These are phyloP conservation scores for Pipistrellus pipistrellus DNA, from an alignment of 2,797 vertebrate species.

Conservation along the genomic window DNA sequence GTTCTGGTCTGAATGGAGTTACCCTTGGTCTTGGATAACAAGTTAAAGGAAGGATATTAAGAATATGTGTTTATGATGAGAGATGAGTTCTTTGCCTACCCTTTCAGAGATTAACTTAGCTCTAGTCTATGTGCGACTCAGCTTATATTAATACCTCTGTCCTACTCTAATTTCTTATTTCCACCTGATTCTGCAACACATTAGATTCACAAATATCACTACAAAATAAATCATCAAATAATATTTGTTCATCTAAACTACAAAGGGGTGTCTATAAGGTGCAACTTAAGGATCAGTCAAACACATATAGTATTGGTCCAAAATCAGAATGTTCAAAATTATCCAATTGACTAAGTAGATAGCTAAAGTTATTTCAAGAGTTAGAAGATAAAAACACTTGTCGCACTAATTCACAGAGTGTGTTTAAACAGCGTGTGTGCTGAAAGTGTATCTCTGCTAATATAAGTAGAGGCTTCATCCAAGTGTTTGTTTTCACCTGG, in stretches of 20 bases:
- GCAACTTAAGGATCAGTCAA: background rate
- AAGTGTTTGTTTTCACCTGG: constrained; percentile 1
- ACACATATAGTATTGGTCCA: background rate
- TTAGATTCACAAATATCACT: constrained; percentile 1
- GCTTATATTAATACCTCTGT: background rate
- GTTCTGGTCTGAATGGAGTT: background rate
- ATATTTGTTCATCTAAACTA: constrained; percentile 7
- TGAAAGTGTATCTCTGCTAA: background rate
- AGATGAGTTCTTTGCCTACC: background rate
- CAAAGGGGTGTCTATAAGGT: background rate
- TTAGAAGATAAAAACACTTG: background rate
- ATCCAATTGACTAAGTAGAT: background rate
- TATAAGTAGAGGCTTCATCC: background rate
- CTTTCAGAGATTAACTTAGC: constrained; percentile 17
- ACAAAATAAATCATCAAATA: background rate
- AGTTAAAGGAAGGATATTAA: constrained; percentile 7
- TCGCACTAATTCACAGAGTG: background rate
- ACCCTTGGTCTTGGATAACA: background rate
- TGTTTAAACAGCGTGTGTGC: background rate
- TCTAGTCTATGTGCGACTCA: background rate
- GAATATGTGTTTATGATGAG: background rate
- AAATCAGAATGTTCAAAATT: constrained; percentile 42
- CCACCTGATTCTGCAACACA: background rate
- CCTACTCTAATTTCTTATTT: background rate
- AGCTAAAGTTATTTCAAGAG: constrained; percentile 18